Base-by-base conservation (phyloP, 2,888 invertebrate species). In the Panopea generosa region DNA sequence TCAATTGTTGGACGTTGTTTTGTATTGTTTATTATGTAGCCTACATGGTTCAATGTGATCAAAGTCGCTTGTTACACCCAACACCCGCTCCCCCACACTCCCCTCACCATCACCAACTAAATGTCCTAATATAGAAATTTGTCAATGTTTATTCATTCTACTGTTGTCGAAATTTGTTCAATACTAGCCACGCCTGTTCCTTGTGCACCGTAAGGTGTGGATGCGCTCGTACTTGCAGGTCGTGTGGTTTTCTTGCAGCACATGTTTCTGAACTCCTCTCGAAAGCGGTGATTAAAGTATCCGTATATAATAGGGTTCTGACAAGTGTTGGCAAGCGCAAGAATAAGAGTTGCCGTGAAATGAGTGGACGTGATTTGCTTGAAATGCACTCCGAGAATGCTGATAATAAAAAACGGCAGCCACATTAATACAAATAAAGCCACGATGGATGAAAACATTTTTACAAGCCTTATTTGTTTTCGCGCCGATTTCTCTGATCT, bases 231-330 rank as follows among this genome's bases (percentile, higher is more conserved):
- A 2, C 11, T 20, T n/a, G 45, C n/a, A 9, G 38, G n/a, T 33
- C 49, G 22, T 0, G 50, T 24, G 18, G 26, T 56, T 47, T 47
- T 69, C 24, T 22, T 43, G 59, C 70, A 76, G n/a, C 70, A 82
- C 59, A 85, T 75, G 16, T 22, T 65, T 49, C 72, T 75, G 62
- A 84, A 82, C 52, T 85, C 85, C 33, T 75, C 74, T 22, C 84
- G 24, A 40, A 84, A 77, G 45, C 78, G 73, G 16, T 71, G 71
- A 62, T 86, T 86, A 55, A 86, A 86, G 67, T 84, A 85, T 33
- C 86, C 86, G 67, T 86, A 86, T 26, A 86, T 65, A 7, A 86
- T n/a, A n/a, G 86, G 86, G 61, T 86, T 86, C 45, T 77, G 72
- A 49, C 85, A 83, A 3, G 84, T 82, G 61, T 83, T 86, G 4